These are phyloP conservation scores for Dermatophagoides farinae DNA, from an alignment of 1,140 invertebrate genomes.

Conservation along the genomic window DNA sequence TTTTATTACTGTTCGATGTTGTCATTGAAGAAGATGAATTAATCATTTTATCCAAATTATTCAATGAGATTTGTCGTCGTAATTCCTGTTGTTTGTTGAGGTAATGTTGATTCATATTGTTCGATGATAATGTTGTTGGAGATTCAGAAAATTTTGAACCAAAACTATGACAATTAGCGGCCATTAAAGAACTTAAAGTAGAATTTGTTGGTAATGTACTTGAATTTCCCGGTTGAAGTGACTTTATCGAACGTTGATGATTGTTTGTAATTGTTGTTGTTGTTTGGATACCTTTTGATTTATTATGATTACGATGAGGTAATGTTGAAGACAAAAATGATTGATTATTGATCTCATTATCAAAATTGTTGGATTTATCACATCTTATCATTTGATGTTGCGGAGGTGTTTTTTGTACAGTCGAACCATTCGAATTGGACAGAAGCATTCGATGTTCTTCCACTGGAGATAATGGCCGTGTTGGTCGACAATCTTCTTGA, in stretches of 20 bases:
- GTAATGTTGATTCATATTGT: neutral
- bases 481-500: too few species aligned
- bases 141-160: too few species aligned
- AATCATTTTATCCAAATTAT: neutral
- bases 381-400: too few species aligned
- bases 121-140: neutral
- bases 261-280: neutral
- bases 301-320: too few species aligned
- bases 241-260: neutral
- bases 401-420: too few species aligned
- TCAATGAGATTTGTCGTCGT: neutral
- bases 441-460: too few species aligned
- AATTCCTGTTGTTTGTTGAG: neutral
- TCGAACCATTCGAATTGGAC: too few species aligned
- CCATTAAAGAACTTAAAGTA: neutral
- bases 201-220: slow-evolving; percentile 1
- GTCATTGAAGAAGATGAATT: neutral
- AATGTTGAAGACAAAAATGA: too few species aligned
- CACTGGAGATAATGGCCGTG: too few species aligned
- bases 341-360: too few species aligned
- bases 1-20: neutral
- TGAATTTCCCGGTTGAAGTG: neutral
- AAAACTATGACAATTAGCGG: neutral
- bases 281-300: too few species aligned
- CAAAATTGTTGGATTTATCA: too few species aligned